Conservation (phyloP, 2,888 invertebrate species). For the Meteorus colon region DNA sequence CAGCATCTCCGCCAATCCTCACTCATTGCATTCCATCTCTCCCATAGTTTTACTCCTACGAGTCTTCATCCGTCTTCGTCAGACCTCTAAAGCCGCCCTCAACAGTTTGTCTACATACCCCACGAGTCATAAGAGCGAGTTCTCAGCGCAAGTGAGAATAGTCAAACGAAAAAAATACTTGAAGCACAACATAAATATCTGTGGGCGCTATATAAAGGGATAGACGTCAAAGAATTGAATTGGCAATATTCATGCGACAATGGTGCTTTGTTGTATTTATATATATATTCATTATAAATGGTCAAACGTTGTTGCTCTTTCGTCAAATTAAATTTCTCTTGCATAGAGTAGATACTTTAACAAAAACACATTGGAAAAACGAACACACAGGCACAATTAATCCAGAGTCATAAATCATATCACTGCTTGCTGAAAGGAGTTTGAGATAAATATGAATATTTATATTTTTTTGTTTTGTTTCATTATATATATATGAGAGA, state of each 20-base stretch:
- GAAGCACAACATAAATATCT: neutral
- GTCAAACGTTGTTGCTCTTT: neutral
- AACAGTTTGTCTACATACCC: conserved; percentile 6
- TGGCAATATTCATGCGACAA: neutral
- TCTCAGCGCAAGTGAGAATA: conserved; percentile 24
- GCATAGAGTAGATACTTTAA: no score
- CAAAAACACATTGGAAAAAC: no score
- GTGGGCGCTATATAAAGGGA: neutral
- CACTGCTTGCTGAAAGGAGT: neutral
- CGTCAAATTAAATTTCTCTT: no score
- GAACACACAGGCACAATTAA: no score
- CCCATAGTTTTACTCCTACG: conserved; percentile 2
- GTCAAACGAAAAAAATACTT: conserved; percentile 1
- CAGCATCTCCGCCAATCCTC: conserved; percentile 62
- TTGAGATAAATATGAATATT: neutral
- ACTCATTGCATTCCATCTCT: conserved; percentile 38
- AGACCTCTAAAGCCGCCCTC: conserved; percentile 43
- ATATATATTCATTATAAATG: neutral
- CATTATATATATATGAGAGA: neutral
- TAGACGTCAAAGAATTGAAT: neutral
- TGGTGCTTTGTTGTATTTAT: neutral
- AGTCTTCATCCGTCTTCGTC: conserved; percentile 36
- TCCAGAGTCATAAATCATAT: neutral
- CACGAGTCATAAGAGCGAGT: neutral
- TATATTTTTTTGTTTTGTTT: neutral